phyloP scores from a whole-genome alignment of 1,140 invertebrate species.

The Drosophila guanche region DNA sequence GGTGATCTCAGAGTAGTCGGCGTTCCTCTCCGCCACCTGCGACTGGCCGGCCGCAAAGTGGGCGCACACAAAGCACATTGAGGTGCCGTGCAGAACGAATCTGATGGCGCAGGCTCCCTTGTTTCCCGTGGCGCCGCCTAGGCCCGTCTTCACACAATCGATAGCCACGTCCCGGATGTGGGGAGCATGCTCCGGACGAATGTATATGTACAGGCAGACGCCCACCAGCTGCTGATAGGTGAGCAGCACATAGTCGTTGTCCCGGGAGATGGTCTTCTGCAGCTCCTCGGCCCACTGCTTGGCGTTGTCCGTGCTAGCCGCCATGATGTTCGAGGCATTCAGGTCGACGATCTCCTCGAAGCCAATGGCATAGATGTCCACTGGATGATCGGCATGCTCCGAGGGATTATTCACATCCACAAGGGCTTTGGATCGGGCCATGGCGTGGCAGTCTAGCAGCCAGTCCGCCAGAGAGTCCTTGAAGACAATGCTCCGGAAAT shows the following conservation, averaged over 20 bases:
- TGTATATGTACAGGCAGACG: slow-evolving; percentile 98
- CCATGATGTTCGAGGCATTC: slow-evolving; percentile 99
- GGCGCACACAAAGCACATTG: slow-evolving; percentile 98
- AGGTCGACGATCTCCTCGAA: slow-evolving; percentile 99
- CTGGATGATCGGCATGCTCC: slow-evolving; percentile 85
- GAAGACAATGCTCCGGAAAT: slow-evolving; percentile 98
- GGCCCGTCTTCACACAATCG: slow-evolving; percentile 98
- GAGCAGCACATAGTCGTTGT: slow-evolving; percentile 95
- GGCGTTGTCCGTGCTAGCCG: slow-evolving; percentile 97
- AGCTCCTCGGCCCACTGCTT: slow-evolving; percentile 97
- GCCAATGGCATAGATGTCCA: slow-evolving; percentile 98
- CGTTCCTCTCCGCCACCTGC: slow-evolving; percentile 95
- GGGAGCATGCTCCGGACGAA: slow-evolving; percentile 93
- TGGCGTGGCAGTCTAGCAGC: slow-evolving; percentile 91
- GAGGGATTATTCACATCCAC: slow-evolving; percentile 84
- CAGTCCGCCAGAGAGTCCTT: slow-evolving; percentile 98
- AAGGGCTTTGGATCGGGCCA: slow-evolving; percentile 82
- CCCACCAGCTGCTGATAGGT: slow-evolving; percentile 99
- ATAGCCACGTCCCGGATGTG: slow-evolving; percentile 96
- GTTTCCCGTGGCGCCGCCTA: slow-evolving; percentile 97
- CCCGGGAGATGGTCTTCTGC: slow-evolving; percentile 93
- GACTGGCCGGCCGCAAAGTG: slow-evolving; percentile 99
- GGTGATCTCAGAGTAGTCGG: slow-evolving; percentile 97
- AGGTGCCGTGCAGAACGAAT: slow-evolving; percentile 95
- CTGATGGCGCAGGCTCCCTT: slow-evolving; percentile 98